Evolutionary conservation across 2,888 invertebrate species (phyloP), one percentile per base, ranked within the genome.

Genomic region (Blomia tropicalis): DNA sequence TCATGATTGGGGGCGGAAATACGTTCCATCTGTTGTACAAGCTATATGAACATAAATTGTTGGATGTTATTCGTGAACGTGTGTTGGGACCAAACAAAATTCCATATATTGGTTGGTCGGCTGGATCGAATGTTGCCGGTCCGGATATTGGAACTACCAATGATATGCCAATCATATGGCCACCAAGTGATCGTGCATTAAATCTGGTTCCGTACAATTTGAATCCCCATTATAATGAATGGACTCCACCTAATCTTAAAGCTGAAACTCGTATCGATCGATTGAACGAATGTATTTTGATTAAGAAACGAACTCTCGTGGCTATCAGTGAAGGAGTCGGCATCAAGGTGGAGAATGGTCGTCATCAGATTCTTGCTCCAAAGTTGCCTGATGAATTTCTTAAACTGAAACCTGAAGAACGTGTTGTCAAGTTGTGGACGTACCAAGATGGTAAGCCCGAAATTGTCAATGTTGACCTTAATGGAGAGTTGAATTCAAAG

Each of bases 141-240:
- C 76, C 77, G 67, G 83, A 82, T 67, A 87, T 88, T 69, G 79
- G 82, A 69, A 87, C 87, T 3, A 87, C 87, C 54, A 88, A 88
- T 76, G 87, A 88, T 71, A 87, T 88, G 87, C 88, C 87, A 2
- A 84, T 88, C 63, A 80, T 79, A n/a, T 81, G 79, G 72, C 86
- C 86, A 43, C 84, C 84, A 29, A 78, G 78, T 58, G 84, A 87
- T 74, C 76, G 81, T 66, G 86, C 83, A 0, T 76, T 87, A 53
- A 77, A 78, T 41, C 76, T 87, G 61, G 81, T 87, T 17, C 84
- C 85, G 3, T 86, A 87, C 72, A 87, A 87, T 72, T 86, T 87
- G 64, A 88, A 88, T 73, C 85, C 87, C 11, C 88, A 88, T 73
- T 88, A 85, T 71, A 73, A 83, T 68, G 86, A 87, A 66, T 73